A percentile compares a stretch with the other conserved stretches of the same genome.
Evolutionary conservation across 2,113 vertebrate species (phyloP).

Genomic region (Burhinus oedicnemus): DNA sequence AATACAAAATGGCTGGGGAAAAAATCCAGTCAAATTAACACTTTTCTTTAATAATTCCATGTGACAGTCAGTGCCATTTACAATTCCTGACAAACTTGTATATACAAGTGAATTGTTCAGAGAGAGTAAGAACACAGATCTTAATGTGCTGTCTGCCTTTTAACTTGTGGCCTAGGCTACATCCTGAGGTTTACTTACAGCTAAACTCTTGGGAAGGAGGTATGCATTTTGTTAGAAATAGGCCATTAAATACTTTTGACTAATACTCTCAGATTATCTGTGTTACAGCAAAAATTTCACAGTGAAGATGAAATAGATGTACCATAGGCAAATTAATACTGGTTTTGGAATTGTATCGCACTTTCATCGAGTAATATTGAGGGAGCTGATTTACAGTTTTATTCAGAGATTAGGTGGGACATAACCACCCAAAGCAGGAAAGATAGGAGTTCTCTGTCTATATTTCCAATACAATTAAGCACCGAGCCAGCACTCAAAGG

Average conservation of each 20-base stretch:
- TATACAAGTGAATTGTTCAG: background rate
- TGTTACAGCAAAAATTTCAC: background rate
- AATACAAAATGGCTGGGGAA: background rate
- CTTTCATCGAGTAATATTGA: background rate
- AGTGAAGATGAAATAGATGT: background rate
- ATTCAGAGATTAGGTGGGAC: background rate
- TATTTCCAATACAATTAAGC: background rate
- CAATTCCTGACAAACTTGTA: background rate
- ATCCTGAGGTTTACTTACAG: background rate
- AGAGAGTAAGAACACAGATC: background rate
- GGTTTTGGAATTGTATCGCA: background rate
- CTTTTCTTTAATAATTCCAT: background rate
- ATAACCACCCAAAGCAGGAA: background rate
- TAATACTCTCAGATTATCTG: background rate
- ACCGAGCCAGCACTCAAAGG: background rate
- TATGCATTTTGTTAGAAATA: background rate
- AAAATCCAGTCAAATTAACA: background rate
- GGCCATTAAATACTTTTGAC: background rate
- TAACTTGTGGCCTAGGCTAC: background rate
- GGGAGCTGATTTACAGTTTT: background rate
- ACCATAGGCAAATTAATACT: background rate
- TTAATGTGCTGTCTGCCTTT: background rate
- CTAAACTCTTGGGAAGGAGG: background rate
- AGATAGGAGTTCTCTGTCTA: background rate
- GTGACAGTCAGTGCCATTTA: background rate